Evolutionary conservation across 2,113 vertebrate species (phyloP).

Genomic region (Numenius arquata): DNA sequence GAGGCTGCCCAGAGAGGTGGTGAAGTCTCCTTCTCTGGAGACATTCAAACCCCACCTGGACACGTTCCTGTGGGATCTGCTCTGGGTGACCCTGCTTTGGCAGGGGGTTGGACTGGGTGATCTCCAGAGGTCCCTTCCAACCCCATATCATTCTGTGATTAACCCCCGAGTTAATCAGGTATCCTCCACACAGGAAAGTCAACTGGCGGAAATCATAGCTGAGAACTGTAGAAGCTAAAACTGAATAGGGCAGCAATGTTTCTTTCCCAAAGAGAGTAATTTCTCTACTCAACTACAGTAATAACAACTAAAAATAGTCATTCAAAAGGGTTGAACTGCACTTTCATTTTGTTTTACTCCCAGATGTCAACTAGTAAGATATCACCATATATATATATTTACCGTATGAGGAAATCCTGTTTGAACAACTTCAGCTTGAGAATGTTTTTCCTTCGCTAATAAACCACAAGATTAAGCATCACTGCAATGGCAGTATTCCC

Average conservation of each 20-base stretch:
- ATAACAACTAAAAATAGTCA: background rate
- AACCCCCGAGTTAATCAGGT: accelerated
- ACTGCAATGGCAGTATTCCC: background rate
- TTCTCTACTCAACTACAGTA: background rate
- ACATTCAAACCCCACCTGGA: too few species aligned
- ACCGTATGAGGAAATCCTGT: slow-evolving; percentile 1
- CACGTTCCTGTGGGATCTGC: too few species aligned
- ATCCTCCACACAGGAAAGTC: background rate
- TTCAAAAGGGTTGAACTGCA: background rate
- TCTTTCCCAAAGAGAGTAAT: background rate
- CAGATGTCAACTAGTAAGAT: background rate
- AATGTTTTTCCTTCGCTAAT: background rate
- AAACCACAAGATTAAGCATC: background rate
- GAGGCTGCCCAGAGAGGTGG: too few species aligned
- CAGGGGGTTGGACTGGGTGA: too few species aligned
- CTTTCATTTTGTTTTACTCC: slow-evolving; percentile 6
- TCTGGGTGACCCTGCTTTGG: too few species aligned
- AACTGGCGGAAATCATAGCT: background rate
- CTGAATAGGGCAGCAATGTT: background rate
- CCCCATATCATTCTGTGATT: too few species aligned
- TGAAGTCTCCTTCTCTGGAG: too few species aligned
- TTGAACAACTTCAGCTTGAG: background rate
- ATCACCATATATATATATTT: background rate
- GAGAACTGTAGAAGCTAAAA: background rate
- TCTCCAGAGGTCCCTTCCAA: too few species aligned